A percentile compares a stretch with the other conserved stretches of the same genome.
These are phyloP conservation scores for Fukomys damarensis DNA, from an alignment of 2,113 vertebrate genomes.

Conservation along the genomic window DNA sequence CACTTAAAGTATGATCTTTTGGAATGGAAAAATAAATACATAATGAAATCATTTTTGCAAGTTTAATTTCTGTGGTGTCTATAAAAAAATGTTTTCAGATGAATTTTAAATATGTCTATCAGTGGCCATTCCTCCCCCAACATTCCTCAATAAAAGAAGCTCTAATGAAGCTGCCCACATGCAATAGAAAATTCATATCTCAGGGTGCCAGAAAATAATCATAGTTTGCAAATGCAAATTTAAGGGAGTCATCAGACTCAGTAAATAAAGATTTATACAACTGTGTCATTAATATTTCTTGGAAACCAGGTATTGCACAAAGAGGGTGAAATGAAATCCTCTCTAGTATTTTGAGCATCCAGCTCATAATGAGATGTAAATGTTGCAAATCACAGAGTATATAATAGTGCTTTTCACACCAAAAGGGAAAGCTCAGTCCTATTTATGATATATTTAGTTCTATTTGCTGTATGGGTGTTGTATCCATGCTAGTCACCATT, in stretches of 20 bases:
- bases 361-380: conserved; percentile 65
- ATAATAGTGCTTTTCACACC: conserved; percentile 46
- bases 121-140: conserved; percentile 51
- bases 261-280: conserved; percentile 66
- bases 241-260: conserved; percentile 38
- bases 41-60: conserved; percentile 36
- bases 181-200: conserved; percentile 57
- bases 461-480: background rate
- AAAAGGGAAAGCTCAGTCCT: conserved; percentile 30
- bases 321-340: conserved; percentile 62
- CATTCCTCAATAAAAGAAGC: conserved; percentile 66
- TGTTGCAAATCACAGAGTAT: conserved; percentile 18
- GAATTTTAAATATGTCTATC: conserved; percentile 80
- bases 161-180: conserved; percentile 69
- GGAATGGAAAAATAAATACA: background rate
- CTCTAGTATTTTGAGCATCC: conserved; percentile 46
- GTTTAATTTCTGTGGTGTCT: conserved; percentile 28
- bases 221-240: conserved; percentile 67
- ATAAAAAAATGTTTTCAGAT: conserved; percentile 61
- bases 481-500: conserved; percentile 37
- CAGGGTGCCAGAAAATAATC: conserved; percentile 62
- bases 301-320: conserved; percentile 51
- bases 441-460: conserved; percentile 7
- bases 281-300: conserved; percentile 61
- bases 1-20: background rate